A percentile compares a stretch with the other conserved stretches of the same genome.
phyloP scores from a whole-genome alignment of 2,888 invertebrate species.

The Drosophila affinis region DNA sequence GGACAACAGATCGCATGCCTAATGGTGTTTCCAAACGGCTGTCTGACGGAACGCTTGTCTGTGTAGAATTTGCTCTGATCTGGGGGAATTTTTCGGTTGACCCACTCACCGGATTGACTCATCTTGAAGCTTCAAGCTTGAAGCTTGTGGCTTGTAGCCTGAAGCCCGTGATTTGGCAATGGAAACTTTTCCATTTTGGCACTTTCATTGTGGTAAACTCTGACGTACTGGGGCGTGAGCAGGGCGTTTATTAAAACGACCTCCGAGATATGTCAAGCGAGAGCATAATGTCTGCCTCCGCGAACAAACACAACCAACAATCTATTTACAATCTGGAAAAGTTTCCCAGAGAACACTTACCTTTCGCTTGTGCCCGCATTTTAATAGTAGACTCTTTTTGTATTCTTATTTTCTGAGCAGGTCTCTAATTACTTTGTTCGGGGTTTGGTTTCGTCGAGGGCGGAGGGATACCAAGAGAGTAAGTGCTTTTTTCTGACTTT shows the following conservation, averaged over 20 bases:
- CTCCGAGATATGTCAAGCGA: constrained; percentile 45
- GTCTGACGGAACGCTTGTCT: background rate
- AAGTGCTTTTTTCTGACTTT: constrained; percentile 64
- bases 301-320: constrained; percentile 29
- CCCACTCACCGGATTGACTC: constrained; percentile 24
- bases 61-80: background rate
- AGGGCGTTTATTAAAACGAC: constrained; percentile 46
- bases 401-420: constrained; percentile 31
- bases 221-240: background rate
- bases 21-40: background rate
- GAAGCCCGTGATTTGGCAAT: constrained; percentile 21
- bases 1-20: background rate
- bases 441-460: constrained; percentile 10
- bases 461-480: constrained; percentile 36
- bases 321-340: constrained; percentile 21
- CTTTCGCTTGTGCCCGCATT: constrained; percentile 22
- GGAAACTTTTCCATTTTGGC: constrained; percentile 50
- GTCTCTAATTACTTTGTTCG: constrained; percentile 70
- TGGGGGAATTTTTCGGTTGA: background rate
- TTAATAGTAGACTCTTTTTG: constrained; percentile 38
- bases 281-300: constrained; percentile 34
- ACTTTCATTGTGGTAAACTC: constrained; percentile 32
- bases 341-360: constrained; percentile 36
- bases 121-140: constrained; percentile 2
- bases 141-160: constrained; percentile 2